phyloP scores from a whole-genome alignment of 2,888 invertebrate genomes.

The Andrena haemorrhoa region DNA sequence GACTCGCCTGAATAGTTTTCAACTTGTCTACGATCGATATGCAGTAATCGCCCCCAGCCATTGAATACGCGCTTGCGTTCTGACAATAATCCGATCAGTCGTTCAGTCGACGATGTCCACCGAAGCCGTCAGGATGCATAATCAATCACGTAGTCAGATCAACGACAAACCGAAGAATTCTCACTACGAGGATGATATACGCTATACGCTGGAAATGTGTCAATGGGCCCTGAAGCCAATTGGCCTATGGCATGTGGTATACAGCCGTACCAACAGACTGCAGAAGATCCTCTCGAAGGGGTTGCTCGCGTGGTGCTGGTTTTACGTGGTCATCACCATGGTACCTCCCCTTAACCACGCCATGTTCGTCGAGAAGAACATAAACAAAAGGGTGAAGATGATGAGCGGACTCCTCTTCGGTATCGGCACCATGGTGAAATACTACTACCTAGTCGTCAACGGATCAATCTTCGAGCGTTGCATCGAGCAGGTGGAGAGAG shows the following conservation, averaged over 20 bases:
- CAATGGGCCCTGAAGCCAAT: constrained; percentile 39
- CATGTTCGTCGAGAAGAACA: constrained; percentile 17
- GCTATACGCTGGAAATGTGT: constrained; percentile 16
- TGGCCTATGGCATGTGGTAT: constrained; percentile 36
- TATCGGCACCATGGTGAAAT: constrained; percentile 60
- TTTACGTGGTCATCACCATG: constrained; percentile 20
- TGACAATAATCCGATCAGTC: neutral
- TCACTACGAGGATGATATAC: constrained; percentile 27
- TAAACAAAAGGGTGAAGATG: constrained; percentile 50
- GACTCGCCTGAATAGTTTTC: too few relatives aligned
- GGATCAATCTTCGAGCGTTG: constrained; percentile 56
- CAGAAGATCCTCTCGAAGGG: constrained; percentile 22
- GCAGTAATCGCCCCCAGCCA: neutral
- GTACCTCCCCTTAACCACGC: constrained; percentile 23
- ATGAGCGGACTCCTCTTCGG: constrained; percentile 63
- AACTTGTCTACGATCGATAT: neutral
- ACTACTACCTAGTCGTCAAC: constrained; percentile 53
- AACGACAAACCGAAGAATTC: constrained; percentile 4
- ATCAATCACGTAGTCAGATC: neutral
- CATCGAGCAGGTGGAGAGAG: constrained; percentile 65
- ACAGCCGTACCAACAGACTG: neutral
- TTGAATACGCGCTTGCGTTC: constrained; percentile 8
- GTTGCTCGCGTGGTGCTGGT: neutral
- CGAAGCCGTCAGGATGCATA: constrained; percentile 2
- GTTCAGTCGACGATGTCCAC: constrained; percentile 2